Percentiles rank a stretch among this genome's conserved stretches.
phyloP scores from a whole-genome alignment of 2,797 vertebrate species.

The Strix occidentalis region DNA sequence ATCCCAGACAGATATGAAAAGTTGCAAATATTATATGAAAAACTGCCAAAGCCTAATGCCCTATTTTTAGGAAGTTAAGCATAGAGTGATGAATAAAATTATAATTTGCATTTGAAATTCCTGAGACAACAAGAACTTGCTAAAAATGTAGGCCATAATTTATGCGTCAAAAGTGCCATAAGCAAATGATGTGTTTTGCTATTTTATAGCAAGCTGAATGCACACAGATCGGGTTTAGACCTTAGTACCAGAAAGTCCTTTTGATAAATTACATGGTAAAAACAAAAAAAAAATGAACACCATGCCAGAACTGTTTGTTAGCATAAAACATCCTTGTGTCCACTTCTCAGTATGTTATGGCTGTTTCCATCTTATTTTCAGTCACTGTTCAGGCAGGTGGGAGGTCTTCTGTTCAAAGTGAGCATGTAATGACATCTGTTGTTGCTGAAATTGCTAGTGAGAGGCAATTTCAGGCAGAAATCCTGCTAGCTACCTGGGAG shows the following conservation, averaged over 20 bases:
- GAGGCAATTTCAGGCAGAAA: background rate
- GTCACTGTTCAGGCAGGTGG: background rate
- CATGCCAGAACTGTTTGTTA: background rate
- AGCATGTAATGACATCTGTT: background rate
- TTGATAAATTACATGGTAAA: background rate
- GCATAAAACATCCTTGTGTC: background rate
- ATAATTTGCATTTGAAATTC: constrained; percentile 15
- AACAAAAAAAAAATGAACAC: background rate
- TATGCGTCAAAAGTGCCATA: background rate
- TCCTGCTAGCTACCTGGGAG: background rate
- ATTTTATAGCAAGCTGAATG: background rate
- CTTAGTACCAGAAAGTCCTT: background rate
- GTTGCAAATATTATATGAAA: background rate
- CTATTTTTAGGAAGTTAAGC: background rate
- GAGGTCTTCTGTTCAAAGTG: background rate
- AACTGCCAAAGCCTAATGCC: background rate
- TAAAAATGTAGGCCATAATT: constrained; percentile 1
- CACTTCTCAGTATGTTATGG: background rate
- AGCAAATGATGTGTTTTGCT: background rate
- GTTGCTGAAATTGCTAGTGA: background rate
- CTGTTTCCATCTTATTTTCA: background rate
- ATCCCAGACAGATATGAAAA: background rate
- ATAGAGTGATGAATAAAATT: constrained; percentile 7
- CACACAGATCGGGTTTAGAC: background rate
- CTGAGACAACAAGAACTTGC: background rate